phyloP scores from a whole-genome alignment of 2,888 invertebrate genomes.

The Argynnis bischoffii region DNA sequence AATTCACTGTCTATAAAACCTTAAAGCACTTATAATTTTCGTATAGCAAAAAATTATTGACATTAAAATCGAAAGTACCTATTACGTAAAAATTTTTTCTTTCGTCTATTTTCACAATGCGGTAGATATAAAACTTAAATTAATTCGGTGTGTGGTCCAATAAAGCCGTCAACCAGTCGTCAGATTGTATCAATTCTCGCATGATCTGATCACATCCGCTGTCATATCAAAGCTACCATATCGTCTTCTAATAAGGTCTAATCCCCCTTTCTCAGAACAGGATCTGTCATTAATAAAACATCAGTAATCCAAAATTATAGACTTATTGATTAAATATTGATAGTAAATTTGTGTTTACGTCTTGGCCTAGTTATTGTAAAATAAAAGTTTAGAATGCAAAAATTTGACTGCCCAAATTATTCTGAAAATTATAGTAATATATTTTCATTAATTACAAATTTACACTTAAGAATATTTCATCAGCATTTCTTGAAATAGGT shows the following conservation, averaged over 20 bases:
- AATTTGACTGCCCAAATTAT: background rate
- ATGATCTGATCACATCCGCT: conserved; percentile 47
- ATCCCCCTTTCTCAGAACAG: conserved; percentile 17
- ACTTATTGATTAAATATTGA: background rate
- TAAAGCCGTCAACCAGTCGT: conserved; percentile 59
- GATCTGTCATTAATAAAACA: conserved; percentile 10
- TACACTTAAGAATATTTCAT: no score
- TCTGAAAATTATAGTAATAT: no score
- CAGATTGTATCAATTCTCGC: conserved; percentile 59
- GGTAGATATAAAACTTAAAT: conserved; percentile 11
- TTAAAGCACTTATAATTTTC: background rate
- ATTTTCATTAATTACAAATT: no score
- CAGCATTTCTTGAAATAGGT: no score
- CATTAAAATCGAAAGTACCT: background rate
- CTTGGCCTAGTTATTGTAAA: background rate
- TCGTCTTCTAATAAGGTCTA: conserved; percentile 32
- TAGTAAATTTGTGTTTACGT: background rate
- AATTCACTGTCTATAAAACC: no score
- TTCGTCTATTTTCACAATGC: background rate
- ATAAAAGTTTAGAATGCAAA: background rate
- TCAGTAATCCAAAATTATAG: background rate
- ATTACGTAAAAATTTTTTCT: background rate
- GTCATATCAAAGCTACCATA: conserved; percentile 54
- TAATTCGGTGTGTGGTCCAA: conserved; percentile 57
- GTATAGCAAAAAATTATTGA: background rate